Conservation (phyloP, 2,888 invertebrate genomes). For the Nephrotoma flavescens region DNA sequence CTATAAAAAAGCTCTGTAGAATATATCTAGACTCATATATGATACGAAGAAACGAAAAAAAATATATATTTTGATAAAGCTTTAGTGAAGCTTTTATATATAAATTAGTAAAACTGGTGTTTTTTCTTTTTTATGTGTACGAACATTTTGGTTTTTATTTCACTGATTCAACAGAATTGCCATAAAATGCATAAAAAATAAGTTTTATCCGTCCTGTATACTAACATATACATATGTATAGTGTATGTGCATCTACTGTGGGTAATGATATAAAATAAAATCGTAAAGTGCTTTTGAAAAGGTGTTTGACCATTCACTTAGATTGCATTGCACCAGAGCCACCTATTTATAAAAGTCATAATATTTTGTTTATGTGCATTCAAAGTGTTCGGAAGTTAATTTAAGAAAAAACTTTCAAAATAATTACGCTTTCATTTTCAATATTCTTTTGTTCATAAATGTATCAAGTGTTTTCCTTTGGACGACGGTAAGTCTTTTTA, state of each 20-base stretch:
- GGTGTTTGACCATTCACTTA: not conserved
- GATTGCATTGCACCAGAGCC: no score
- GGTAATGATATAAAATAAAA: not conserved
- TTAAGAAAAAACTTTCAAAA: no score
- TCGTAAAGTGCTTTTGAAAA: not conserved
- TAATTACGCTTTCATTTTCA: no score
- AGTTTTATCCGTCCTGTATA: not conserved
- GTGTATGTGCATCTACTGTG: not conserved
- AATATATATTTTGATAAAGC: not conserved
- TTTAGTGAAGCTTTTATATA: not conserved
- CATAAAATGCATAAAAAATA: not conserved
- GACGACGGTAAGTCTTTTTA: not conserved
- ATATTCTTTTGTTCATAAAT: no score
- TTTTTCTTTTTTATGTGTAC: not conserved
- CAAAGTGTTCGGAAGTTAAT: no score
- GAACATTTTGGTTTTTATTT: not conserved
- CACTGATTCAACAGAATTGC: not conserved
- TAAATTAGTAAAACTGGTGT: not conserved
- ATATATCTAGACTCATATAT: not conserved
- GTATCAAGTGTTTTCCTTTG: no score
- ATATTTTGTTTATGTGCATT: no score
- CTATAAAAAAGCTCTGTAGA: not conserved
- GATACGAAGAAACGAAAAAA: not conserved
- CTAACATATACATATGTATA: no score
- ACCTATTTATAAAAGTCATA: no score